These are phyloP conservation scores for Lycia hirtaria DNA, from an alignment of 2,888 invertebrate species.

Conservation along the genomic window DNA sequence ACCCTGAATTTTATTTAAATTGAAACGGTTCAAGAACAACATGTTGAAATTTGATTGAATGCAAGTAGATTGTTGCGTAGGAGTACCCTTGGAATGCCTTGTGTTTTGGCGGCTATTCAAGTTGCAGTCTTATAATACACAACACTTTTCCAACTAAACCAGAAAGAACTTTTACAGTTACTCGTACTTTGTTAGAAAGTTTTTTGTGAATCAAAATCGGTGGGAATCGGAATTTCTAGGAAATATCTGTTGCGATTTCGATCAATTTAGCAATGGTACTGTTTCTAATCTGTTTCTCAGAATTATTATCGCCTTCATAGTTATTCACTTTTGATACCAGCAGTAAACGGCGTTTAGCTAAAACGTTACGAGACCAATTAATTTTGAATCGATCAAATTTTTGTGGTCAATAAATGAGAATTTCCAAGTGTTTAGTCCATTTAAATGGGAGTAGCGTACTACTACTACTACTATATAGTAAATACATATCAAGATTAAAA, in stretches of 20 bases:
- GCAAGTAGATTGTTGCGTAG: background rate
- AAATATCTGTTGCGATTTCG: conserved; percentile 12
- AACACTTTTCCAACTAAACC: conserved; percentile 3
- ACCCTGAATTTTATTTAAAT: background rate
- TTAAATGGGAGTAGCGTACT: conserved; percentile 38
- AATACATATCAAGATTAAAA: conserved; percentile 59
- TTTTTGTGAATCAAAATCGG: conserved; percentile 16
- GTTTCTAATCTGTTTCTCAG: conserved; percentile 14
- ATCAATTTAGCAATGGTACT: conserved; percentile 19
- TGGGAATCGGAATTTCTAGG: conserved; percentile 8
- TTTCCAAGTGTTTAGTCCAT: conserved; percentile 1
- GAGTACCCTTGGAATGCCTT: conserved; percentile 6
- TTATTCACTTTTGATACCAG: background rate
- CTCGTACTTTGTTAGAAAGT: conserved; percentile 7
- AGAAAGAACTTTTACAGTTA: conserved; percentile 12
- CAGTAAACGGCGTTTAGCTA: background rate
- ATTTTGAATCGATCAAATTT: background rate
- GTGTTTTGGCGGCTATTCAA: conserved; percentile 22
- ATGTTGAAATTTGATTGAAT: conserved; percentile 1
- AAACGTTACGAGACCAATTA: background rate
- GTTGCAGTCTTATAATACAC: conserved; percentile 10
- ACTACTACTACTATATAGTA: no score
- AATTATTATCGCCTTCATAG: background rate
- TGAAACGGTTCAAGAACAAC: background rate
- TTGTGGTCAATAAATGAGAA: background rate